A percentile compares a stretch with the other conserved stretches of the same genome.
Conservation (phyloP, 1,140 invertebrate species). For the Dendrolimus punctatus region DNA sequence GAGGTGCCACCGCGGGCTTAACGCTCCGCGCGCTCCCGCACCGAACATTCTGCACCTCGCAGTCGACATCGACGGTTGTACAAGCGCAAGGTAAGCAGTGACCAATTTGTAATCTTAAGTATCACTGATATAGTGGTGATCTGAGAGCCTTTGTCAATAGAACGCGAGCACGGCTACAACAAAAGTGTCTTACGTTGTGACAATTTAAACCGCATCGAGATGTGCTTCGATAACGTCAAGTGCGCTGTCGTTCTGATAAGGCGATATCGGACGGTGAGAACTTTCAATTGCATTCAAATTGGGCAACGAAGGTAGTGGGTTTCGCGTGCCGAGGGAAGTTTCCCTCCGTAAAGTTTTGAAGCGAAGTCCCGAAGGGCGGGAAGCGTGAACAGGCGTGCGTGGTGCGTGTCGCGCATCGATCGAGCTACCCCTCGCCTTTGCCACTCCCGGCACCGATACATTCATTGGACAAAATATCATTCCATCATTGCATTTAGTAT, state of each 20-base stretch:
- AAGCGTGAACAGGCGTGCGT: constrained; percentile 56
- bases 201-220: constrained; percentile 44
- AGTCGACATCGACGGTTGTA: constrained; percentile 69
- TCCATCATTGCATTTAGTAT: constrained; percentile 69
- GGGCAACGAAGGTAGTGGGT: constrained; percentile 47
- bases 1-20: constrained; percentile 47
- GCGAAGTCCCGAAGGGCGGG: constrained; percentile 58
- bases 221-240: constrained; percentile 59
- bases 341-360: constrained; percentile 67
- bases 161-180: constrained; percentile 22
- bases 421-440: constrained; percentile 55
- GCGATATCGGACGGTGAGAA: constrained; percentile 28
- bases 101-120: constrained; percentile 32
- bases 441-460: constrained; percentile 56
- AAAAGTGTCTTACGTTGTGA: constrained; percentile 29
- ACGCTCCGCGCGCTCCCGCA: constrained; percentile 59
- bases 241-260: constrained; percentile 40
- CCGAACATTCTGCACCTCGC: constrained; percentile 67
- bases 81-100: constrained; percentile 67
- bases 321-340: constrained; percentile 36
- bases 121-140: constrained; percentile 10
- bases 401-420: constrained; percentile 63
- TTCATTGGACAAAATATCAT: constrained; percentile 67
- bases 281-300: constrained; percentile 41
- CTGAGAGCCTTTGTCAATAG: too few species aligned